Evolutionary conservation across 2,113 vertebrate species (phyloP).

Genomic region (Nycticryphes semicollaris): DNA sequence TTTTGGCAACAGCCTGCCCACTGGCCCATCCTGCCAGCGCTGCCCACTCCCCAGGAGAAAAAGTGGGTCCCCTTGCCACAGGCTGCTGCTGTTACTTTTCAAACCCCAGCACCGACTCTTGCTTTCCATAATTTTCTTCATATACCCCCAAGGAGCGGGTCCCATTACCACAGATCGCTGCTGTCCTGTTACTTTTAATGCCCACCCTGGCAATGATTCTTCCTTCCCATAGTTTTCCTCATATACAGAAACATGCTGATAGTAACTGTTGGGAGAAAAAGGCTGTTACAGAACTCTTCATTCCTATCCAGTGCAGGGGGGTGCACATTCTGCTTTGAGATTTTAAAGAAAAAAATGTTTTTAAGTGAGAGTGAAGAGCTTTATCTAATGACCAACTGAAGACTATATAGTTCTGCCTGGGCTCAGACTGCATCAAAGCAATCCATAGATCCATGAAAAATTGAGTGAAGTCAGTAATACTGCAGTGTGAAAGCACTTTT

Average conservation of each 20-base stretch:
- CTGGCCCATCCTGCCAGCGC: not conserved
- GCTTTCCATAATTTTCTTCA: not conserved
- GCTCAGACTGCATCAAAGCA: not conserved
- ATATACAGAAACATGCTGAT: not conserved
- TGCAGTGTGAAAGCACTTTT: not conserved
- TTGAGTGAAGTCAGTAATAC: not conserved
- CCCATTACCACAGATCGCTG: not conserved
- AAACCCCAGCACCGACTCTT: not conserved
- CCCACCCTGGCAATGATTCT: not conserved
- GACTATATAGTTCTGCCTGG: not conserved
- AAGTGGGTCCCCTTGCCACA: not conserved
- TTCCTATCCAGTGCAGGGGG: not conserved
- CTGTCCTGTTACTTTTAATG: not conserved
- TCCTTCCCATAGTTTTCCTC: not conserved
- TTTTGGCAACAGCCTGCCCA: not conserved
- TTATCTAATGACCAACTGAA: not conserved
- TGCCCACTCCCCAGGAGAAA: not conserved
- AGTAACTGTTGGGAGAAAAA: not conserved
- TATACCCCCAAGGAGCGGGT: not conserved
- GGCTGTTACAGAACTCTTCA: not conserved
- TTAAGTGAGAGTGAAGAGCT: not conserved
- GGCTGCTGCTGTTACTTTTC: not conserved
- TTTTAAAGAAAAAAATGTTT: not conserved
- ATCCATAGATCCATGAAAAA: slow-evolving; percentile 1
- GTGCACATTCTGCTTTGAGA: not conserved